A percentile compares a stretch with the other conserved stretches of the same genome.
phyloP scores from a whole-genome alignment of 2,888 invertebrate genomes.

The Baronia brevicornis region DNA sequence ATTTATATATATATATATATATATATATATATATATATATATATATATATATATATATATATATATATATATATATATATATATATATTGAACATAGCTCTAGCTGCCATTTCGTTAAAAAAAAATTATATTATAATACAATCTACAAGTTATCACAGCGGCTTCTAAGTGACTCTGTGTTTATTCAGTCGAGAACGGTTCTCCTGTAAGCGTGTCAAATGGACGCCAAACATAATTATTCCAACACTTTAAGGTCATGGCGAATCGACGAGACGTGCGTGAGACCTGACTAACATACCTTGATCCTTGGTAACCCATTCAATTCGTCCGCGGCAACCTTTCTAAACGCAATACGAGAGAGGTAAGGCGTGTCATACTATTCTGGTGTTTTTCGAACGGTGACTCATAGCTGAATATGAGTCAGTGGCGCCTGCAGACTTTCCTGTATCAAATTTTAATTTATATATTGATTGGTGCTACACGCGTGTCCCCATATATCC shows the following conservation, averaged over 20 bases:
- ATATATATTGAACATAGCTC: too few relatives aligned
- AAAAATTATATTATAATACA: too few relatives aligned
- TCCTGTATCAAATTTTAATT: constrained; percentile 30
- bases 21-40: too few relatives aligned
- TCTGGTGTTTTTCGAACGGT: constrained; percentile 26
- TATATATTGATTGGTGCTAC: too few relatives aligned
- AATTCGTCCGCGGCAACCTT: constrained; percentile 17
- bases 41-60: too few relatives aligned
- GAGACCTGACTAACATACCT: constrained; percentile 30
- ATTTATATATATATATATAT: too few relatives aligned
- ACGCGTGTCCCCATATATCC: too few relatives aligned
- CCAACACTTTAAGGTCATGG: constrained; percentile 23
- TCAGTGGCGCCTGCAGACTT: constrained; percentile 31
- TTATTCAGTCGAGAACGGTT: too few relatives aligned
- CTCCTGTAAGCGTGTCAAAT: constrained; percentile 14
- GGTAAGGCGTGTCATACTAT: constrained; percentile 27
- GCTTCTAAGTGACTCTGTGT: too few relatives aligned
- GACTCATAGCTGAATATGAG: constrained; percentile 34
- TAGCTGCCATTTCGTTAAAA: too few relatives aligned
- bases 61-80: too few relatives aligned
- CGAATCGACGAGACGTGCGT: constrained; percentile 40
- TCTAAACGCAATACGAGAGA: constrained; percentile 14
- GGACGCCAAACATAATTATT: constrained; percentile 17
- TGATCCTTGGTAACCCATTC: constrained; percentile 29
- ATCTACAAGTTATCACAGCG: too few relatives aligned